Evolutionary conservation across 2,797 vertebrate genomes (phyloP), one percentile per base, ranked within the genome.

Genomic region (Microchirus variegatus): DNA sequence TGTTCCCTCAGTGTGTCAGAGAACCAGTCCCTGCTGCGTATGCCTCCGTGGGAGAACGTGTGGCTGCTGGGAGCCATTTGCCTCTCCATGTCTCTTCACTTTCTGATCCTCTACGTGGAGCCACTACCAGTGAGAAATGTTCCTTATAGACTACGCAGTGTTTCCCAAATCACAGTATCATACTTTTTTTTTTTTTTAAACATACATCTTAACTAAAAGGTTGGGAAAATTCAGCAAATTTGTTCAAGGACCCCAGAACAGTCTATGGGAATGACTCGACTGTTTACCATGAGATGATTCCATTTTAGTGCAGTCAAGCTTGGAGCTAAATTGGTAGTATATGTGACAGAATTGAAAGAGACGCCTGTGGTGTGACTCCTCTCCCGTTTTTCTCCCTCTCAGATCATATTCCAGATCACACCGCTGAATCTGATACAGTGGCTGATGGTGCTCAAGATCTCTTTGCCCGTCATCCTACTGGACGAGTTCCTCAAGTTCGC

Each of bases 321-420:
- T 31, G 31, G 8, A 8, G 31, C 31, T 31, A 31, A 31, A 5
- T 31, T 31, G 8, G 31, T 7, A 31, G 5, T 31, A 31, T 5
- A 31, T 31, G 5, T 31, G 5, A 8, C 31, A 31, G 31, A 31
- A 31, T 31, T 8, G 31, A 31, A 31, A 31, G 31, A 3, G 9
- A 46, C 1, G 5, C 5, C 46, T 42, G 53, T 14, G 2, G 13
- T 13, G 15, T 45, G 15, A 51, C 3, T 16, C 7, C n/a, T 67
- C 10, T 41, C 36, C 2, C 51, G 60, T 76, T 22, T 57, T 17
- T 16, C 58, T 31, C 19, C 12, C 45, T 48, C 31, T 14, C 86
- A 99, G 98, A 96, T 99, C 63, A 98, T 99, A 88, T 99, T 99
- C 91, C 97, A 99, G 94, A 99, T 99, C 90, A 99, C 97, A 0